A percentile compares a stretch with the other conserved stretches of the same genome.
Evolutionary conservation across 2,797 vertebrate genomes (phyloP).

Genomic region (Manis pentadactyla): DNA sequence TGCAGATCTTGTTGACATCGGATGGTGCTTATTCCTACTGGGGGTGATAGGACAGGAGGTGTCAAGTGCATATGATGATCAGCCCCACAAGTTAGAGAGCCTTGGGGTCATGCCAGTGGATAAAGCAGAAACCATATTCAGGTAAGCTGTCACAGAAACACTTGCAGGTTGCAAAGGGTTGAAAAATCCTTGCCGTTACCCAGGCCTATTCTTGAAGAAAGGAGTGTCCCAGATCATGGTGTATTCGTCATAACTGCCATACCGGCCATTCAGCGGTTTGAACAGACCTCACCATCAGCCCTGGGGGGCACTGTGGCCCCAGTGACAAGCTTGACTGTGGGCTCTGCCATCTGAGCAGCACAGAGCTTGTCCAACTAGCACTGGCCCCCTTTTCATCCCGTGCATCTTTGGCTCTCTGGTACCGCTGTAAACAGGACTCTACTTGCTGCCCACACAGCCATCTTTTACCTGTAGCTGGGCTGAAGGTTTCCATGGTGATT

Average conservation of each 20-base stretch:
- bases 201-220: neutral
- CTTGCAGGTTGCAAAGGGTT: neutral
- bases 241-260: neutral
- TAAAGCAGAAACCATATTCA: neutral
- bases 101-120: neutral
- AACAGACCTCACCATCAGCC: neutral
- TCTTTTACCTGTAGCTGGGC: slow-evolving; percentile 36
- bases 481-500: slow-evolving; percentile 67
- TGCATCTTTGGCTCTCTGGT: neutral
- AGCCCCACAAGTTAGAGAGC: neutral
- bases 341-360: neutral
- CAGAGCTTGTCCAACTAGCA: neutral
- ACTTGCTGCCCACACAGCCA: neutral
- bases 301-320: neutral
- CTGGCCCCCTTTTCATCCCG: neutral
- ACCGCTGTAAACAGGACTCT: neutral
- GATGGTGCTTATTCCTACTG: neutral
- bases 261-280: neutral
- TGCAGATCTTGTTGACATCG: neutral
- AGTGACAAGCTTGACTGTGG: neutral
- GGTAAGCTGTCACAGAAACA: neutral
- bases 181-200: neutral
- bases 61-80: neutral
- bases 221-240: neutral
- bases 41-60: neutral